Conservation (phyloP, 2,888 invertebrate species). For the Tipula helvola region DNA sequence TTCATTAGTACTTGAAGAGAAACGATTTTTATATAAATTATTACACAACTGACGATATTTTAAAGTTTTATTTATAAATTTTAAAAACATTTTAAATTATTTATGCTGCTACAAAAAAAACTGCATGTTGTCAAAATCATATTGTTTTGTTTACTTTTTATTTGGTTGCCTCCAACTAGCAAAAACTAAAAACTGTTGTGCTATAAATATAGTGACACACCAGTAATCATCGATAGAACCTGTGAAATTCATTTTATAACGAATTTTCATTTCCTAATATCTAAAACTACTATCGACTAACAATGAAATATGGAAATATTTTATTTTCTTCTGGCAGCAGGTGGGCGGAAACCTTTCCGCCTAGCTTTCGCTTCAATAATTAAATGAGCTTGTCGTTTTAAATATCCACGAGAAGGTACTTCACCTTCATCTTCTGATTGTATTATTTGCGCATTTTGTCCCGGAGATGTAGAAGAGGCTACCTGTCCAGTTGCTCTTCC, state of each 20-base stretch:
- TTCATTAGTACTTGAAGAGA: background rate
- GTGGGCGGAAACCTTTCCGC: slow-evolving; percentile 52
- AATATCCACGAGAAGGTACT: slow-evolving; percentile 62
- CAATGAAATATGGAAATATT: too few relatives aligned
- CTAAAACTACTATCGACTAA: too few relatives aligned
- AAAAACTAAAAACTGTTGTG: too few relatives aligned
- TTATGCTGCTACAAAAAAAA: background rate
- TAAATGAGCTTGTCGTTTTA: slow-evolving; percentile 72
- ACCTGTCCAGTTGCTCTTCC: slow-evolving; percentile 27
- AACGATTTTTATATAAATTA: background rate
- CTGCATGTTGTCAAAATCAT: background rate
- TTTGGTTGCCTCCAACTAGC: background rate
- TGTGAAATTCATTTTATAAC: too few relatives aligned
- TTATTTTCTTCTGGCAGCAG: slow-evolving; percentile 15
- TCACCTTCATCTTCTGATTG: slow-evolving; percentile 73
- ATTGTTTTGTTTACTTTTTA: background rate
- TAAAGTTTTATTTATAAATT: background rate
- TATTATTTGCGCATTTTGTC: slow-evolving; percentile 33
- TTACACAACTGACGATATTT: background rate
- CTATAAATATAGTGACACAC: too few relatives aligned
- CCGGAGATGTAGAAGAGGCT: slow-evolving; percentile 32
- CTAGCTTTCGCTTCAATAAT: slow-evolving; percentile 73
- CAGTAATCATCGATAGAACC: too few relatives aligned
- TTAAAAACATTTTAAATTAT: background rate
- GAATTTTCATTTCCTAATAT: too few relatives aligned